A percentile compares a stretch with the other conserved stretches of the same genome.
Conservation (phyloP, 2,888 invertebrate genomes). For the Pandemis heparana region DNA sequence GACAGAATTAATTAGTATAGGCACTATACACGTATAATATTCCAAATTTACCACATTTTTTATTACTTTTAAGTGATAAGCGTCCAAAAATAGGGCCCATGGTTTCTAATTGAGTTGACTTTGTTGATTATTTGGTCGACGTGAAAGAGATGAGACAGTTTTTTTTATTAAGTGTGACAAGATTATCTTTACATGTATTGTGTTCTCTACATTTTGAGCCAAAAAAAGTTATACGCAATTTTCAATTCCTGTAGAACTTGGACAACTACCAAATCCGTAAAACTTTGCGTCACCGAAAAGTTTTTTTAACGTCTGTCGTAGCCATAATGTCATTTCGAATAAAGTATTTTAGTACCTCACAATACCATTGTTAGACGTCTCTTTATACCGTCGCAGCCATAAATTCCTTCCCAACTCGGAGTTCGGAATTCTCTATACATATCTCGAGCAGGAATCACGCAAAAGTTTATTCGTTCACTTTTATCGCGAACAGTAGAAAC, state of each 20-base stretch:
- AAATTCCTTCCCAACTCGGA: conserved; percentile 49
- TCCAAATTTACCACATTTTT: too few species aligned
- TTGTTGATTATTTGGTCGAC: too few species aligned
- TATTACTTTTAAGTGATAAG: too few species aligned
- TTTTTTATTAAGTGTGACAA: too few species aligned
- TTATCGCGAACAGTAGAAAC: conserved; percentile 63
- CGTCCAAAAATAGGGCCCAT: too few species aligned
- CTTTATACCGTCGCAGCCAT: conserved; percentile 49
- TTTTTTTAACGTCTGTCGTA: conserved; percentile 19
- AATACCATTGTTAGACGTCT: conserved; percentile 30
- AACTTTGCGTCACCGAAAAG: conserved; percentile 4
- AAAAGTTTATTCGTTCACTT: conserved; percentile 82
- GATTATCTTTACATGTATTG: neutral
- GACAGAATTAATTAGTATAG: too few species aligned
- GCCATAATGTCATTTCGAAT: conserved; percentile 25
- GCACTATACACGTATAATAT: too few species aligned
- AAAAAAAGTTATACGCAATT: neutral
- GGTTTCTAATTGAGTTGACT: too few species aligned
- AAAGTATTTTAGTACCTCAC: conserved; percentile 27
- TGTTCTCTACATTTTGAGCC: neutral
- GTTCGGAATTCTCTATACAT: conserved; percentile 47
- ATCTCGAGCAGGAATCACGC: conserved; percentile 80
- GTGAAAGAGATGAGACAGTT: too few species aligned
- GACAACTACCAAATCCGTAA: neutral
- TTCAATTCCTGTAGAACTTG: neutral